Conservation (phyloP, 1,140 invertebrate genomes). For the Danaus melanippus region DNA sequence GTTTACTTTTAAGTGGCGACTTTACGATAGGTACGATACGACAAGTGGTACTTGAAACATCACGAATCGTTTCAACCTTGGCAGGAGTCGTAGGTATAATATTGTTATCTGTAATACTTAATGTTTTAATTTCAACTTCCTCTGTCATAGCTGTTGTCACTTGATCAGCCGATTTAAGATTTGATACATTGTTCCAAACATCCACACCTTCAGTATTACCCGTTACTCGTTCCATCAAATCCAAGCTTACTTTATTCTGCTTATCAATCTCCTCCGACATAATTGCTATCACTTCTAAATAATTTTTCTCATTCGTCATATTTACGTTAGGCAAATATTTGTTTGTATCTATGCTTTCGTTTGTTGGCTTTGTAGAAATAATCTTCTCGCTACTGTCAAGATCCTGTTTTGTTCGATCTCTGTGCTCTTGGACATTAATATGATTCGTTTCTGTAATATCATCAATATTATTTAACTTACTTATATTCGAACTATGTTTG, state of each 20-base stretch:
- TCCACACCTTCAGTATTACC: background rate
- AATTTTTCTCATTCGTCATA: slow-evolving; percentile 12
- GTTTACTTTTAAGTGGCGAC: too few relatives aligned
- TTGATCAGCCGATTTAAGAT: too few relatives aligned
- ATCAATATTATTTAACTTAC: slow-evolving; percentile 2
- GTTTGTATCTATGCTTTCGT: slow-evolving; percentile 23
- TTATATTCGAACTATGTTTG: slow-evolving; percentile 3
- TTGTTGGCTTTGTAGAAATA: slow-evolving; percentile 22
- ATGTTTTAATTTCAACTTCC: background rate
- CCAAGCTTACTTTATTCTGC: slow-evolving; percentile 38
- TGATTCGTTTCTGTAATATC: slow-evolving; percentile 6
- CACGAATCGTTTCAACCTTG: too few relatives aligned
- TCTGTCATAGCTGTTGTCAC: background rate
- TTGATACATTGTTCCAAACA: slow-evolving; percentile 3
- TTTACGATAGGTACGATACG: too few relatives aligned
- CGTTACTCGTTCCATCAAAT: slow-evolving; percentile 27
- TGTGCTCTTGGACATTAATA: too few relatives aligned
- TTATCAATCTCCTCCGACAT: slow-evolving; percentile 40
- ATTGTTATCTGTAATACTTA: background rate
- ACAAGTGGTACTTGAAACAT: too few relatives aligned
- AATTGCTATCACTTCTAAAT: slow-evolving; percentile 30
- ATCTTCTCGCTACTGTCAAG: slow-evolving; percentile 6
- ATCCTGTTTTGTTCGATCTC: too few relatives aligned
- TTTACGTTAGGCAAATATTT: slow-evolving; percentile 20
- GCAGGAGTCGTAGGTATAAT: background rate